Percentiles rank a stretch among this genome's conserved stretches.
These are phyloP conservation scores for Argyresthia albistria DNA, from an alignment of 2,888 invertebrate species.

Conservation along the genomic window DNA sequence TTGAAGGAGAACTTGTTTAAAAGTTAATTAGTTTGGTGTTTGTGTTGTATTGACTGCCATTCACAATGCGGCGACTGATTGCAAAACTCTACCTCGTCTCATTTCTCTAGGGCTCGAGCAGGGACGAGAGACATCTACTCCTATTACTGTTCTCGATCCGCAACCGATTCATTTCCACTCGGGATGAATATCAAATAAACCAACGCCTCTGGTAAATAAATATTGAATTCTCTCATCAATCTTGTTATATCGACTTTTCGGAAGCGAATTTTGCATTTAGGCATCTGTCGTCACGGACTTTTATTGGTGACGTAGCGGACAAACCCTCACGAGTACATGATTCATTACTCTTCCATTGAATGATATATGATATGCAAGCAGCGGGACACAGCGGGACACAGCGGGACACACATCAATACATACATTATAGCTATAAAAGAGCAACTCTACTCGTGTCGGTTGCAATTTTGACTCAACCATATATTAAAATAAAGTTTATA, in stretches of 20 bases:
- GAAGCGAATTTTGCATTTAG: slow-evolving; percentile 24
- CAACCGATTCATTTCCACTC: slow-evolving; percentile 18
- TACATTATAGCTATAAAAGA: no score
- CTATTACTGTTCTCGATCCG: not conserved
- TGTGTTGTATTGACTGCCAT: no score
- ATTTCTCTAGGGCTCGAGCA: no score
- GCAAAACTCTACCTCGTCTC: no score
- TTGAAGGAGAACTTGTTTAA: no score
- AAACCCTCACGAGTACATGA: not conserved
- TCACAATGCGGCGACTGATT: no score
- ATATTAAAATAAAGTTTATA: no score
- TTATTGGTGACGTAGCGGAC: not conserved
- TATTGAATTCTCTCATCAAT: slow-evolving; percentile 34
- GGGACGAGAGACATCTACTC: not conserved
- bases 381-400: no score
- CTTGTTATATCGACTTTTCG: slow-evolving; percentile 36
- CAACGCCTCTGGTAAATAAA: slow-evolving; percentile 23
- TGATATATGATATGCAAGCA: not conserved
- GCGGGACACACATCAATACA: no score
- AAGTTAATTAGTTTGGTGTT: no score
- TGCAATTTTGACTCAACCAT: no score
- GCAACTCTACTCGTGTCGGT: no score
- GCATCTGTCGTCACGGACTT: slow-evolving; percentile 7
- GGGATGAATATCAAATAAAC: slow-evolving; percentile 19
- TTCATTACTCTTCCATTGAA: not conserved